phyloP scores from a whole-genome alignment of 2,888 invertebrate genomes.

The Allacma fusca region DNA sequence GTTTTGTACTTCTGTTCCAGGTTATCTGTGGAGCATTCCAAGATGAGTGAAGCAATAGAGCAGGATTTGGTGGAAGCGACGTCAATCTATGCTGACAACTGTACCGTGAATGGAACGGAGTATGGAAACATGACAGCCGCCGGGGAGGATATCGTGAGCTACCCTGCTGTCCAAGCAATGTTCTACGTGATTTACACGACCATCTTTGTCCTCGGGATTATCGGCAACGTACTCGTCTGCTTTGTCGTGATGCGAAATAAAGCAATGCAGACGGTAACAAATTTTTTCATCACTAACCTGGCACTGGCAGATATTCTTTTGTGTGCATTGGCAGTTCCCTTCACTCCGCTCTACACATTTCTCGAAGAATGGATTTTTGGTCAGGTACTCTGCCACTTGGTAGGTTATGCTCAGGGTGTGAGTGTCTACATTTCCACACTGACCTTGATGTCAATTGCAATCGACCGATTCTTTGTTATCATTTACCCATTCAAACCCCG shows the following conservation, averaged over 20 bases:
- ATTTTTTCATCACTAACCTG: conserved; percentile 95
- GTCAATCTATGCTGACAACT: neutral
- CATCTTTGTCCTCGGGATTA: conserved; percentile 87
- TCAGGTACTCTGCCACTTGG: conserved; percentile 85
- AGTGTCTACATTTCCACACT: conserved; percentile 97
- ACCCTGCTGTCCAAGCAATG: conserved; percentile 74
- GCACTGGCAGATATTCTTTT: conserved; percentile 94
- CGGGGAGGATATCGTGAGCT: conserved; percentile 72
- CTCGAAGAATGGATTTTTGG: conserved; percentile 93
- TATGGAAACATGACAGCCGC: neutral
- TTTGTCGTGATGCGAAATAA: conserved; percentile 91
- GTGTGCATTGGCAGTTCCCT: conserved; percentile 92
- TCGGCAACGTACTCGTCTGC: conserved; percentile 90
- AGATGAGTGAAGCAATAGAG: conserved; percentile 13
- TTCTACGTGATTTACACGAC: conserved; percentile 79
- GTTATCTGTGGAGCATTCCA: neutral
- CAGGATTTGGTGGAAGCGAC: neutral
- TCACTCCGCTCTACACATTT: conserved; percentile 94
- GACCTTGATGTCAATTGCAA: conserved; percentile 95
- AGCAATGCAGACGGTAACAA: conserved; percentile 98
- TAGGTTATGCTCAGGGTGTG: conserved; percentile 86
- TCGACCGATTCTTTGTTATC: conserved; percentile 96
- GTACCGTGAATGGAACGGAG: neutral
- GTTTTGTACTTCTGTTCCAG: neutral
- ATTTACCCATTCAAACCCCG: conserved; percentile 93